Base-by-base conservation (phyloP, 2,797 vertebrate genomes). In the Mus spretus region DNA sequence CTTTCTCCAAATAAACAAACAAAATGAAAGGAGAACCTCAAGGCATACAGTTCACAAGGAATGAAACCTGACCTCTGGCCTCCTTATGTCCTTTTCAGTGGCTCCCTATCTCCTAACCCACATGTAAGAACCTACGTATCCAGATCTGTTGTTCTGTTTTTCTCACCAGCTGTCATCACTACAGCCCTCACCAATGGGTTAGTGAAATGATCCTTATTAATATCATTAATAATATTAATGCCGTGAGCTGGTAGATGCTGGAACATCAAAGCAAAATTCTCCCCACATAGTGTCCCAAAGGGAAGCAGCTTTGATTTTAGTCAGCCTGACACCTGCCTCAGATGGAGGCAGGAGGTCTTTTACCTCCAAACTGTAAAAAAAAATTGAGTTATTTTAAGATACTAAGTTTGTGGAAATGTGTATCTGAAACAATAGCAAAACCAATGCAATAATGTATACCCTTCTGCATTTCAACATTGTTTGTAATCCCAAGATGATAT, bases 361-460 rank as follows among this genome's bases (percentile, higher is more conserved):
- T 40, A 92, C 26, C 34, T 89, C 59, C 14, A 80, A 94, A 88
- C 59, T 44, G 1, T 82, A 40, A 93, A 47, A 78, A 72, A 61
- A 79, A 86, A 89, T 70, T 78, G 31, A 34, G 1, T 87, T 78
- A 37, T 89, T 95, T 96, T 83, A 74, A 93, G 31, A 7, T 14
- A 34, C 44, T 22, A 67, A 86, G 6, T 90, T 65, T 78, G 84
- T 88, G 59, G 70, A 74, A 57, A 75, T 89, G 92, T 92, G 19
- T 89, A 79, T 72, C 1, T 63, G 50, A 15, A 79, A 47, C 1
- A 24, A 31, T 28, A 91, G 53, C 59, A 78, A 91, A 93, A 91
- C 24, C 1, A 94, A 26, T 63, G 34, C 26, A 20, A 22, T 9
- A 61, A 31, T 47, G 24, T 37, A 19, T 61, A 34, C 34, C 0